Base-by-base conservation (phyloP, 2,888 invertebrate species). In the Meandrusa payeni region DNA sequence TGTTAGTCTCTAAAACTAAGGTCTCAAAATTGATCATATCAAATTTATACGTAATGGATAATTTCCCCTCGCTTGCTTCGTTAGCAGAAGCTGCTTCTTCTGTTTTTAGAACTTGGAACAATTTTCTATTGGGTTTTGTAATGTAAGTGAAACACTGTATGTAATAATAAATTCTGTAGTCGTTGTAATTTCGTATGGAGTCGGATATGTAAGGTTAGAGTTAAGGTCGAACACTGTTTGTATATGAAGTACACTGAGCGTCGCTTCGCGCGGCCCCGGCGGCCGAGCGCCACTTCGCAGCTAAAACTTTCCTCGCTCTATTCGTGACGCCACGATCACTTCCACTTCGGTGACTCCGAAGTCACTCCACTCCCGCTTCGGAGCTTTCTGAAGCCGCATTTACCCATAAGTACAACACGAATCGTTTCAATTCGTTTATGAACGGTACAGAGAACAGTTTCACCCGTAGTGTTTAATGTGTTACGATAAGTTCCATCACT, bases 41-140 rank as follows among this genome's bases (percentile, higher is more conserved):
- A 86, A 81, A 73, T 79, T 82, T 82, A 86, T 85, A 86, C 86
- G 86, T 86, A 86, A 82, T 55, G 56, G 56, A 61, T 64, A 46
- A 54, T 67, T 70, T 54, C 55, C 57, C 56, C 65, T 66, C 72
- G 79, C 79, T 77, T 77, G 79, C 80, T 80, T 78, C 72, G 57
- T 62, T 69, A 74, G 73, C 55, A 57, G 55, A 55, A 57, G 57
- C 59, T 61, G 61, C 50, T 51, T 60, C 60, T 55, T 62, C 56
- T 55, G 62, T 63, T 58, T 61, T 51, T 54, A 54, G 64, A 66
- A 68, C 68, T 71, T 64, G 50, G 57, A 54, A 56, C 58, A 57
- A 31, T 67, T 71, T 74, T 74, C 62, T 71, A 72, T 70, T 63
- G 54, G n/a, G 43, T 74, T 77, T 56, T 70, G 55, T 58, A 52